Base-by-base conservation (phyloP, 1,140 invertebrate species). In the Rhyacophila brunnea region DNA sequence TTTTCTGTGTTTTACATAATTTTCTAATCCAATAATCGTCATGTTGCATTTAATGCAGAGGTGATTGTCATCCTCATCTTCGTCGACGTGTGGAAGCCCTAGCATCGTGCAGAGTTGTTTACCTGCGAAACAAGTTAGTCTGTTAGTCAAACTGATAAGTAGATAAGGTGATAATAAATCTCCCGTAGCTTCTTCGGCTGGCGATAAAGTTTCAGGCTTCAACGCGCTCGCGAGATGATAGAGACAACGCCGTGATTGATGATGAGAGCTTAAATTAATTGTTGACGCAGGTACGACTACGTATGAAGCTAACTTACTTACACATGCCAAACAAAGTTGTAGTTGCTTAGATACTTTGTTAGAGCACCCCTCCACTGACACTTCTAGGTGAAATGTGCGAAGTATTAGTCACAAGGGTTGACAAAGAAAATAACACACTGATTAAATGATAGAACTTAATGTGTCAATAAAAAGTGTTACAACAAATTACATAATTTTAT, bases 21-120 rank as follows among this genome's bases (percentile, higher is more conserved):
- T 90, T 11, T 89, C 83, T 0, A 95, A 77, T 0, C 92, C 91
- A 11, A 85, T 73, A 35, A 95, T 87, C 1, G 90, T 93, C 1
- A 81, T 67, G 58, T 90, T 87, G 74, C 92, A 95, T 66, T 90
- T 90, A 52, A 94, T 85, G 71, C 92, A 95, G 51, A 91, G 83
- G 66, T 95, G 92, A 1, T 81, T 87, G 68, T 93, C 90, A 28
- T 91, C 88, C 11, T 85, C 83, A 15, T 85, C 86, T 36, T 87
- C 86, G 19, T 77, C 63, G 3, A 40, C 68, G 15, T 59, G 61
- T 10, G 48, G 20, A 18, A 63, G 61, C 45, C 46, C 56, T 42
- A 63, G 38, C 61, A 63, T 63, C 55, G 60, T 23, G 18, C 40
- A 44, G 23, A n/a, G 15, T 32, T 60, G 51, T 49, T 60, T 48